Percentiles rank a stretch among this genome's conserved stretches.
Evolutionary conservation across 2,797 vertebrate species (phyloP).

Genomic region (Ctenosaura bakeri): DNA sequence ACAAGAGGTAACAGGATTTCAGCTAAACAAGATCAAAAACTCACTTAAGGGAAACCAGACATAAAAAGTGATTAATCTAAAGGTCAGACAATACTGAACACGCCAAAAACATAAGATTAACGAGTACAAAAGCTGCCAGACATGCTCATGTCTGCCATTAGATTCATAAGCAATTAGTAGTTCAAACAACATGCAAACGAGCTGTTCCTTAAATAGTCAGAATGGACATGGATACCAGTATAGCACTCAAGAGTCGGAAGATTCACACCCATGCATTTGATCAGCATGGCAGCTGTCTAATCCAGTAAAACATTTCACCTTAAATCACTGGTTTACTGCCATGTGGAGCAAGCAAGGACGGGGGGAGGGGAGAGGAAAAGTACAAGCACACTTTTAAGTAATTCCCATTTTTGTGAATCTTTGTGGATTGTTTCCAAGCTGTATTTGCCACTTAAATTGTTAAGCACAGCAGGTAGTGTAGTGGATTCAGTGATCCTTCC

Average conservation of each 20-base stretch:
- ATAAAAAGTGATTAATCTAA: conserved; percentile 25
- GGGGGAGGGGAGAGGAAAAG: conserved; percentile 36
- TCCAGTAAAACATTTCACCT: not conserved
- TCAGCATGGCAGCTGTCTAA: not conserved
- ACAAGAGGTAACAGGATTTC: conserved; percentile 54
- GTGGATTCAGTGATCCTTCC: conserved; percentile 51
- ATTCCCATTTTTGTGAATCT: not conserved
- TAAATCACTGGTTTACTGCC: not conserved
- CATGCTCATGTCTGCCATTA: not conserved
- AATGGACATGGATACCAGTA: conserved; percentile 2
- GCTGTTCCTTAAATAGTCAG: conserved; percentile 26
- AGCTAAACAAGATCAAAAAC: conserved; percentile 50
- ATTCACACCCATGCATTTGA: not conserved
- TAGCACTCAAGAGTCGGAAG: conserved; percentile 33
- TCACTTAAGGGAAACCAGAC: conserved; percentile 22
- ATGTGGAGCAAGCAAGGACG: not conserved
- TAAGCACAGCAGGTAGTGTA: conserved; percentile 42
- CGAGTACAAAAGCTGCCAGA: not conserved
- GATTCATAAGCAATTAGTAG: conserved; percentile 42
- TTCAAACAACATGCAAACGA: conserved; percentile 28
- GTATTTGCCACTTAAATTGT: conserved; percentile 35
- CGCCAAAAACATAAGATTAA: conserved; percentile 14
- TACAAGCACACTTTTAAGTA: not conserved
- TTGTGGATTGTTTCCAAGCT: not conserved
- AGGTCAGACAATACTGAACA: conserved; percentile 34